Evolutionary conservation across 2,797 vertebrate genomes (phyloP).

Genomic region (Hybognathus amarus): DNA sequence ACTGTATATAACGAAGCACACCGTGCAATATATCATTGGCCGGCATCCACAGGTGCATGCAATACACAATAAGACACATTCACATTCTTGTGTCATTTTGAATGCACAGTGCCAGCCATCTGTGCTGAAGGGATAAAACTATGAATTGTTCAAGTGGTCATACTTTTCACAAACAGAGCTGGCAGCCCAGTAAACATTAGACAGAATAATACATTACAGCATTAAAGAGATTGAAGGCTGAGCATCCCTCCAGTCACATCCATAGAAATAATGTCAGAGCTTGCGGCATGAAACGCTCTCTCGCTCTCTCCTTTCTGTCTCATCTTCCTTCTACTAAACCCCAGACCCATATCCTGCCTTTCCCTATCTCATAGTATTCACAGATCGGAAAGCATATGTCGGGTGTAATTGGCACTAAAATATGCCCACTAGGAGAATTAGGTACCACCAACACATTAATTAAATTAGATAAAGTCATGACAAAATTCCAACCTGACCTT

Average conservation of each 20-base stretch:
- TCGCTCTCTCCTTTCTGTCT: constrained; percentile 18
- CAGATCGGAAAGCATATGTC: constrained; percentile 15
- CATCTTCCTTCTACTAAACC: constrained; percentile 20
- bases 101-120: constrained; percentile 39
- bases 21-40: constrained; percentile 32
- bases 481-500: constrained; percentile 51
- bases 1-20: constrained; percentile 12
- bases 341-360: background rate
- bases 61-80: constrained; percentile 24
- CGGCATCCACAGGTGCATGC: constrained; percentile 35
- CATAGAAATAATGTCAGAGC: constrained; percentile 53
- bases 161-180: constrained; percentile 48
- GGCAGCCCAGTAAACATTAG: constrained; percentile 57
- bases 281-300: constrained; percentile 28
- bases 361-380: background rate
- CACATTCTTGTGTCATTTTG: constrained; percentile 33
- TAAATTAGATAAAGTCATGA: constrained; percentile 39
- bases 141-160: constrained; percentile 53
- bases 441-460: constrained; percentile 43
- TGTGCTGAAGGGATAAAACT: constrained; percentile 50
- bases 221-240: constrained; percentile 55
- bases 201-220: constrained; percentile 61
- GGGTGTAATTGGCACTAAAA: constrained; percentile 40
- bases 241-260: constrained; percentile 50
- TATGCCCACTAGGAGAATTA: constrained; percentile 33